Conservation (phyloP, 37 sponge, comb jelly and placozoan species). For the Cladorhizidae sp. region DNA sequence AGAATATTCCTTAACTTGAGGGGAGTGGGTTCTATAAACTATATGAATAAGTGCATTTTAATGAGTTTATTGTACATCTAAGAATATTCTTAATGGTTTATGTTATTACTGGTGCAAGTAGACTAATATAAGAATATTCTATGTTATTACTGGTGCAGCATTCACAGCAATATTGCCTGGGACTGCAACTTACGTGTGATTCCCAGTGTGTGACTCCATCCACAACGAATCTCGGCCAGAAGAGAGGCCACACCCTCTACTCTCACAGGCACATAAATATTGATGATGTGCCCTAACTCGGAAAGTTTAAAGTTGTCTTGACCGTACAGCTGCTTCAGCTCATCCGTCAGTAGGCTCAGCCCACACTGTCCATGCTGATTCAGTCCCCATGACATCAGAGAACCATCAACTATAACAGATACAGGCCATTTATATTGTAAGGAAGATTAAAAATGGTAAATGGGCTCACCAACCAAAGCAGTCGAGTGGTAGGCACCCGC, state of each 20-base stretch:
- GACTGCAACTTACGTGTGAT: conserved; percentile 1
- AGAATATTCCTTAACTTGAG: no score
- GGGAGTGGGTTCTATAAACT: no score
- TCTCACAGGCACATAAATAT: conserved; percentile 18
- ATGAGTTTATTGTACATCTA: no score
- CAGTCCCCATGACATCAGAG: conserved; percentile 50
- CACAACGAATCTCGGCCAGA: conserved; percentile 53
- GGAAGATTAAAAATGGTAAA: no score
- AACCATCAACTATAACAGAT: conserved; percentile 29
- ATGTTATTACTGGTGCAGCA: no score
- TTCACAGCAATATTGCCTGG: no score
- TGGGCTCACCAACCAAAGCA: background rate
- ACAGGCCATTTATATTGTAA: no score
- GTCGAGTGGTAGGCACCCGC: conserved; percentile 41
- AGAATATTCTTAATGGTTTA: background rate
- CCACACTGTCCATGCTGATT: conserved; percentile 79
- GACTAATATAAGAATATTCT: no score
- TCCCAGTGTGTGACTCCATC: conserved; percentile 78
- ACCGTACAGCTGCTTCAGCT: background rate
- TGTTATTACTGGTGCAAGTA: no score
- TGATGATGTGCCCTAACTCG: background rate
- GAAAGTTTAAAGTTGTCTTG: conserved; percentile 3
- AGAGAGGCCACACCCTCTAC: conserved; percentile 30
- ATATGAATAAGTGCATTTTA: no score
- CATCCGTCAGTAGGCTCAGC: background rate